These are phyloP conservation scores for Augochlora pura DNA, from an alignment of 1,140 invertebrate genomes.

Conservation along the genomic window DNA sequence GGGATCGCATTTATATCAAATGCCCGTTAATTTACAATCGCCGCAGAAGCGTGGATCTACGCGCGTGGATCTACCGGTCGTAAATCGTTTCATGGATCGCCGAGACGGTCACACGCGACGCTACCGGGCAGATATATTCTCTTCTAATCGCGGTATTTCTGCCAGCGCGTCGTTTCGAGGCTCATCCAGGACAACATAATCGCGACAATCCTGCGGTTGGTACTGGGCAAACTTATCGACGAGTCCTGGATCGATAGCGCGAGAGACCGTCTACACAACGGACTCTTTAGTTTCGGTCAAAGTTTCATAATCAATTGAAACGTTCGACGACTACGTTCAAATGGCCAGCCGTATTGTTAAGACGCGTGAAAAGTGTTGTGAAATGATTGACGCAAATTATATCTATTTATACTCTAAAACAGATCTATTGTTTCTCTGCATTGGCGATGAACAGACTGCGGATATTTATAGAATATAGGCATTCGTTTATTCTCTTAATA, in stretches of 20 bases:
- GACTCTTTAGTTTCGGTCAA: constrained; percentile 13
- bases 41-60: constrained; percentile 23
- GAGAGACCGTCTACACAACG: constrained; percentile 9
- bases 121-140: constrained; percentile 3
- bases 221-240: constrained; percentile 29
- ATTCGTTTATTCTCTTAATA: too few relatives aligned
- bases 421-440: too few relatives aligned
- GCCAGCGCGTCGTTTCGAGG: neutral
- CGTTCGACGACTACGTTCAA: constrained; percentile 4
- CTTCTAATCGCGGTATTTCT: constrained; percentile 47
- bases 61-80: neutral
- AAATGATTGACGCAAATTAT: too few relatives aligned
- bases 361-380: too few relatives aligned
- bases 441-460: too few relatives aligned
- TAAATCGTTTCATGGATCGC: constrained; percentile 43
- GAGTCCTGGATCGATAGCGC: constrained; percentile 47
- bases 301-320: constrained; percentile 23
- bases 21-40: constrained; percentile 41
- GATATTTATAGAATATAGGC: too few relatives aligned
- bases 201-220: constrained; percentile 21
- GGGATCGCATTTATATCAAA: constrained; percentile 46
- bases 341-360: too few relatives aligned
- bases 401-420: too few relatives aligned
- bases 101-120: constrained; percentile 19
- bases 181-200: constrained; percentile 36